Evolutionary conservation across 2,797 vertebrate species (phyloP).

Genomic region (Bucorvus abyssinicus): DNA sequence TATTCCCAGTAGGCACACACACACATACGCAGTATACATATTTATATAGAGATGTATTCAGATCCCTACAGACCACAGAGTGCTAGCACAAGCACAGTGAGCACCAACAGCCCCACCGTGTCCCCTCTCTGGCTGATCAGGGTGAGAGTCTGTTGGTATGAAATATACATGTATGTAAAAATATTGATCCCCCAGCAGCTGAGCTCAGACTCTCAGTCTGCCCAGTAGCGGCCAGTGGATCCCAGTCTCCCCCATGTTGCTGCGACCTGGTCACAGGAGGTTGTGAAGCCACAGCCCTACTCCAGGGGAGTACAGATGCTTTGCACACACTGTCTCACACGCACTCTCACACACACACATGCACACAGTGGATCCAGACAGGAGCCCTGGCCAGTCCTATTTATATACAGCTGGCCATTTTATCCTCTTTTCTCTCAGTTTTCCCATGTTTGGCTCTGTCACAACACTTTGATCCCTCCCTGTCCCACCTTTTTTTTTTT

Average conservation of each 20-base stretch:
- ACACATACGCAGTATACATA: background rate
- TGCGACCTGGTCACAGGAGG: background rate
- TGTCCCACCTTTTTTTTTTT: background rate
- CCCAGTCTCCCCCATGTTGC: background rate
- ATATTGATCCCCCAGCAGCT: fast-evolving
- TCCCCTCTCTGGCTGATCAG: background rate
- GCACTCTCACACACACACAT: too few species aligned
- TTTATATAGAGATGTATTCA: background rate
- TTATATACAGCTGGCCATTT: background rate
- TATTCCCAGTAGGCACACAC: background rate
- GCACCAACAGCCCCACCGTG: background rate
- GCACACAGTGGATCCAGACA: background rate
- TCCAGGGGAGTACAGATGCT: background rate
- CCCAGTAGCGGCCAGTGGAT: background rate
- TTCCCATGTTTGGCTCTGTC: background rate
- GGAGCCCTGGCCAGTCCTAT: background rate
- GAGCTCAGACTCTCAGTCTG: background rate
- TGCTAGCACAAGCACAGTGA: fast-evolving
- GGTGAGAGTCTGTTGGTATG: background rate
- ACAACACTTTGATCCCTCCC: background rate
- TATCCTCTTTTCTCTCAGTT: background rate
- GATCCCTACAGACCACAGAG: background rate
- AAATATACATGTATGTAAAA: background rate
- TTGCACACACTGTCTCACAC: too few species aligned
- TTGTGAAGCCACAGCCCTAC: background rate